These are phyloP conservation scores for Pristiophorus japonicus DNA, from an alignment of 2,113 vertebrate genomes.

Conservation along the genomic window DNA sequence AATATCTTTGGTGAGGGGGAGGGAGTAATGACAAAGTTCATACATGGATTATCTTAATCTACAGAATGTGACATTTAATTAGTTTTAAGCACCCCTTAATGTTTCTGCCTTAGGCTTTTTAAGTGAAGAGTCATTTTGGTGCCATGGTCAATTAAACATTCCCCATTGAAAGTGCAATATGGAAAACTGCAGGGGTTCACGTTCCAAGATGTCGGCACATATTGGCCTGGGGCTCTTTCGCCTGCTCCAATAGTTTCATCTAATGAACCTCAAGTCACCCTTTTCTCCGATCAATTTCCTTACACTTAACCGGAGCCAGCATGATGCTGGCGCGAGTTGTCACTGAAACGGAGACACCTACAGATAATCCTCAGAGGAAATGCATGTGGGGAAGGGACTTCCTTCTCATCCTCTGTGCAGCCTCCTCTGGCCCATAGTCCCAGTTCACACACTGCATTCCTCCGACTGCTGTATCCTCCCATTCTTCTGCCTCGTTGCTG, in stretches of 20 bases:
- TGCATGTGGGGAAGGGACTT: neutral
- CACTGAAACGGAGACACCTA: neutral
- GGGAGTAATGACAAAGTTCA: conserved; percentile 30
- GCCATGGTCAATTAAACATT: conserved; percentile 33
- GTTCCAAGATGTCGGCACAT: neutral
- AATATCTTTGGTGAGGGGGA: neutral
- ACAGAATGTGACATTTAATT: conserved; percentile 33
- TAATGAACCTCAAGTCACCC: conserved; percentile 2
- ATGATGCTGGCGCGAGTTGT: neutral
- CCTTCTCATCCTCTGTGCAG: neutral
- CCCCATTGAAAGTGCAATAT: conserved; percentile 27
- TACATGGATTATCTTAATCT: conserved; percentile 31
- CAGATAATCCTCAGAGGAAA: neutral
- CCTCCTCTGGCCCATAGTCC: neutral
- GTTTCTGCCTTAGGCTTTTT: conserved; percentile 19
- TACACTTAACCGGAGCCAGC: neutral
- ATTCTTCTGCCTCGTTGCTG: neutral
- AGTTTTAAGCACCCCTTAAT: conserved; percentile 31
- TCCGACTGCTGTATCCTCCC: neutral
- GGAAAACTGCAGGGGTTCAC: conserved; percentile 1
- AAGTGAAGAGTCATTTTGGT: neutral
- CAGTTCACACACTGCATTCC: neutral
- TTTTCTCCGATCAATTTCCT: neutral
- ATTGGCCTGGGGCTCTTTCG: neutral
- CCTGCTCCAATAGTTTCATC: neutral